A percentile compares a stretch with the other conserved stretches of the same genome.
These are phyloP conservation scores for Oncopodura yosiiana DNA, from an alignment of 1,140 invertebrate genomes.

Conservation along the genomic window DNA sequence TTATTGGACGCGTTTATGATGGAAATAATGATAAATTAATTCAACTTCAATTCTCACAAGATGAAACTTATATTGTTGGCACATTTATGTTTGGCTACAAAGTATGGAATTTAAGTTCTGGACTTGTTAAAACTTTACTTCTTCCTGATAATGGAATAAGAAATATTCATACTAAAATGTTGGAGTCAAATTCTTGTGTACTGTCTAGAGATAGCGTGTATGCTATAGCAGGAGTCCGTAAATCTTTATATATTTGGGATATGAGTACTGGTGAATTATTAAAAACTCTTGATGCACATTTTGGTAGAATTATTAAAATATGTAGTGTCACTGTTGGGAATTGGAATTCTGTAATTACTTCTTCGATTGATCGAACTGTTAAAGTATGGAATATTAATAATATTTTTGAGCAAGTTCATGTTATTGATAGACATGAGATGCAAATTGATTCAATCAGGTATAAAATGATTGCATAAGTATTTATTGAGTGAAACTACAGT, in stretches of 20 bases:
- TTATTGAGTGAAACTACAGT: not conserved
- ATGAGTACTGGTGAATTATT: slow-evolving; percentile 65
- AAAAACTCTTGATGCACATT: slow-evolving; percentile 91
- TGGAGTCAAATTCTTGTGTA: slow-evolving; percentile 80
- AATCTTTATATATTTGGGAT: slow-evolving; percentile 92
- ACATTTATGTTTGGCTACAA: slow-evolving; percentile 44
- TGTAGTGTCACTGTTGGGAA: slow-evolving; percentile 71
- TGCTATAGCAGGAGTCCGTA: slow-evolving; percentile 86
- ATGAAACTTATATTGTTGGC: slow-evolving; percentile 43
- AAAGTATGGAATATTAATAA: slow-evolving; percentile 99
- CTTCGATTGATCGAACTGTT: slow-evolving; percentile 92
- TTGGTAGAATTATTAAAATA: slow-evolving; percentile 87
- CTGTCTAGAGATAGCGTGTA: slow-evolving; percentile 81
- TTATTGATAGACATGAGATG: slow-evolving; percentile 88
- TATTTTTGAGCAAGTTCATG: slow-evolving; percentile 94
- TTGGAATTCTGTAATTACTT: slow-evolving; percentile 90
- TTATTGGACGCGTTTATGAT: slow-evolving; percentile 40
- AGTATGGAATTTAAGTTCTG: slow-evolving; percentile 40
- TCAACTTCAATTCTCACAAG: slow-evolving; percentile 42
- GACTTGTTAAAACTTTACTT: slow-evolving; percentile 54
- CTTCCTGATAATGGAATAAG: slow-evolving; percentile 73
- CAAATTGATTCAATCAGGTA: slow-evolving; percentile 86
- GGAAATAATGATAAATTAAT: slow-evolving; percentile 43
- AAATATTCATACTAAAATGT: slow-evolving; percentile 83
- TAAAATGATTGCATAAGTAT: not conserved